Conservation (phyloP, 2,888 invertebrate genomes). For the Gisinianus flammeolus region DNA sequence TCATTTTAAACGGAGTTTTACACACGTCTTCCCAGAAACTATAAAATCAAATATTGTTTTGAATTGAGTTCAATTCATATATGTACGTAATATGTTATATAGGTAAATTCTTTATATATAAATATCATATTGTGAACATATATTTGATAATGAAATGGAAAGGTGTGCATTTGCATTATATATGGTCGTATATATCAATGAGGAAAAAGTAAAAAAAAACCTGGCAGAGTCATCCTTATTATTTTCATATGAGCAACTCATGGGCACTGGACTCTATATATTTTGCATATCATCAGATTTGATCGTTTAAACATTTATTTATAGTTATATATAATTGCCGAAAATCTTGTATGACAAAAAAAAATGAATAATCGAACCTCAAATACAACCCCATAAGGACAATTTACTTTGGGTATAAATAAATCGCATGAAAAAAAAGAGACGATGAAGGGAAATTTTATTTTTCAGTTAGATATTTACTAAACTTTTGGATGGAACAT, state of each 20-base stretch:
- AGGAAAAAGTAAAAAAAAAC: not conserved
- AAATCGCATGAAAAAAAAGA: too few species aligned
- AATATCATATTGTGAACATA: not conserved
- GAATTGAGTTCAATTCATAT: not conserved
- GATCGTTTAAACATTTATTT: not conserved
- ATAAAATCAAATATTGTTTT: too few species aligned
- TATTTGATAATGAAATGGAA: too few species aligned
- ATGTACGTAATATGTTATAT: not conserved
- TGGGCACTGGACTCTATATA: not conserved
- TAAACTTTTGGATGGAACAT: too few species aligned
- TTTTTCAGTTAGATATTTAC: too few species aligned
- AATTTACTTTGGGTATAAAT: too few species aligned
- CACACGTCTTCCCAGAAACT: slow-evolving; percentile 8
- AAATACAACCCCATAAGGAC: slow-evolving; percentile 1
- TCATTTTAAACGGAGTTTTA: not conserved
- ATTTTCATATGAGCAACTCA: slow-evolving; percentile 16
- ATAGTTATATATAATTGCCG: not conserved
- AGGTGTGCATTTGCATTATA: not conserved
- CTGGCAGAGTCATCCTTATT: slow-evolving; percentile 3
- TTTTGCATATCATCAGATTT: not conserved
- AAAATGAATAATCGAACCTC: not conserved
- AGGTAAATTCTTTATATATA: too few species aligned
- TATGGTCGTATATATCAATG: not conserved
- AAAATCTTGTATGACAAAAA: too few species aligned
- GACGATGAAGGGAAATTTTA: too few species aligned